phyloP scores from a whole-genome alignment of 2,797 vertebrate species.

The Paratrypauchen microcephalus region DNA sequence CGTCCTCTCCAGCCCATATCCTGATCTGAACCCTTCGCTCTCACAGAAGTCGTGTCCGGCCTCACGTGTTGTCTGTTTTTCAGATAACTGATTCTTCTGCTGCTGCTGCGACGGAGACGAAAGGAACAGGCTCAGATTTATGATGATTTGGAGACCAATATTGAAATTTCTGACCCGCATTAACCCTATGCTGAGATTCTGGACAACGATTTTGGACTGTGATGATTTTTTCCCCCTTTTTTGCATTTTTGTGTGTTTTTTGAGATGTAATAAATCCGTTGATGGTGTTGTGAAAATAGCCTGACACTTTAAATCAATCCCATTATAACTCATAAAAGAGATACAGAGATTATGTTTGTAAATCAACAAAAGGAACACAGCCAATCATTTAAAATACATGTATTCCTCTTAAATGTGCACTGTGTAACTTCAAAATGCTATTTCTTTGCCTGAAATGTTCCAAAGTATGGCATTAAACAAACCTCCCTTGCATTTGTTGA shows the following conservation, averaged over 20 bases:
- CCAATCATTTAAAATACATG: too few relatives aligned
- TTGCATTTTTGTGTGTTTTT: neutral
- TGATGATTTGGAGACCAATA: constrained; percentile 3
- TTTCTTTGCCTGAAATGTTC: too few relatives aligned
- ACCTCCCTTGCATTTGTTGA: too few relatives aligned
- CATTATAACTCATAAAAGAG: too few relatives aligned
- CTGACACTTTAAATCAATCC: too few relatives aligned
- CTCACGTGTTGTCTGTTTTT: neutral
- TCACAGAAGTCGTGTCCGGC: neutral
- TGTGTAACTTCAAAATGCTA: too few relatives aligned
- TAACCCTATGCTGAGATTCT: neutral
- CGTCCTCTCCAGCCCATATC: neutral
- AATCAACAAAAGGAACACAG: too few relatives aligned
- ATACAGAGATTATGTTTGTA: too few relatives aligned
- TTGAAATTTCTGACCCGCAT: neutral
- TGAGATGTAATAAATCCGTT: neutral
- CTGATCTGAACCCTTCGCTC: neutral
- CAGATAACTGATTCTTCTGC: constrained; percentile 6
- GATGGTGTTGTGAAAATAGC: neutral
- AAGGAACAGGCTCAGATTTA: constrained; percentile 1
- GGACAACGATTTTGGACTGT: neutral
- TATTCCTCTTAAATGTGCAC: too few relatives aligned
- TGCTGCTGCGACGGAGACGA: neutral
- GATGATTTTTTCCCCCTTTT: neutral
- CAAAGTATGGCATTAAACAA: too few relatives aligned